Base-by-base conservation (phyloP, 2,113 vertebrate genomes). In the Gymnarchus niloticus region DNA sequence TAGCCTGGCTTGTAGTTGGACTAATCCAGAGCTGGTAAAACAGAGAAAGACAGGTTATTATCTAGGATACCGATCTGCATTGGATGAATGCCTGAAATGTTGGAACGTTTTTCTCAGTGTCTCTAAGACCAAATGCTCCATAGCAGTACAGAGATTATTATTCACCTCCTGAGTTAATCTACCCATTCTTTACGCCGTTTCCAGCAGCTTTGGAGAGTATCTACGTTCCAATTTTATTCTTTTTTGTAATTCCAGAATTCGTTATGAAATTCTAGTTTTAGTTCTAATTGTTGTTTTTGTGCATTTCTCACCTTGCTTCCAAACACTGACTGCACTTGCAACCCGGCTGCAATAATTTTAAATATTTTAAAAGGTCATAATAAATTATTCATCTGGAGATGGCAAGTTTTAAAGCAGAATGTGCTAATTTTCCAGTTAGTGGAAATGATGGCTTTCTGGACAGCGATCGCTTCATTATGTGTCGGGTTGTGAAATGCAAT, bases 331-430 rank as follows among this genome's bases (percentile, higher is more conserved):
- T 69, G 33, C 33, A 46, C 57, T 81, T 48, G 69, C 51, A 78
- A 85, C 86, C 85, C 85, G 85, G 76, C 85, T 78, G 85, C 87
- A 86, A 88, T 87, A 87, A 87, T 89, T 89, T 87, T 86, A 88
- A 88, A 89, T 88, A 85, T 89, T 90, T 89, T 81, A 83, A 88
- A 89, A 89, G 90, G 89, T 88, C 87, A 89, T 73, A 33, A 88
- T 89, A 87, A 88, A 90, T 90, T 85, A 88, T 89, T 88, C 85
- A 90, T 87, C 84, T 25, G 33, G 81, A 49, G 85, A 87, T 87
- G 87, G 59, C 77, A 49, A 84, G 83, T 88, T 88, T 85, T 54
- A 44, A 85, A 85, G 33, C 84, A 77, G 65, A 84, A 77, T 85
- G 59, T 73, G 59, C 84, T 85, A 41, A 85, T 85, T 86, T 65